These are phyloP conservation scores for Myrmecophaga tridactyla DNA, from an alignment of 2,113 vertebrate genomes.

Conservation along the genomic window DNA sequence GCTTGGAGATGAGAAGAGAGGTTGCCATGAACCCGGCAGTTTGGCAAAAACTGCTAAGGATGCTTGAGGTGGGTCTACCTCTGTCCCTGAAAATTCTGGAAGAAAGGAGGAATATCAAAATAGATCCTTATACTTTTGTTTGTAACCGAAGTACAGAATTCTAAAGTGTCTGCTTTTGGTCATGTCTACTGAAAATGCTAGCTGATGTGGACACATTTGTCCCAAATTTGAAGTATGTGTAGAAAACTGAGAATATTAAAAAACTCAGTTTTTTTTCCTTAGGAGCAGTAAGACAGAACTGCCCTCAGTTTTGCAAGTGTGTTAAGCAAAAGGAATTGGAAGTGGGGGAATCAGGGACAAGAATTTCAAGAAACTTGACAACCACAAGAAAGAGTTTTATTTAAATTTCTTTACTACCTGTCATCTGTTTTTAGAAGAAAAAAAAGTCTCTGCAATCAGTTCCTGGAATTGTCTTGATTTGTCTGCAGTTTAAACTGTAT, in stretches of 20 bases:
- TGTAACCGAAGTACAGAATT: not conserved
- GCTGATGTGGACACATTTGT: not conserved
- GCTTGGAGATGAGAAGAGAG: not conserved
- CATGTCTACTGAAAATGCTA: not conserved
- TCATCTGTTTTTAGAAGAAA: not conserved
- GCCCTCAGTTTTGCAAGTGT: not conserved
- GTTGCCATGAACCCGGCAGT: not conserved
- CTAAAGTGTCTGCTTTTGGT: not conserved
- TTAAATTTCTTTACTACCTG: conserved; percentile 33
- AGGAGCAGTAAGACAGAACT: not conserved
- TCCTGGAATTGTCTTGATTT: conserved; percentile 54
- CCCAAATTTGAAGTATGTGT: not conserved
- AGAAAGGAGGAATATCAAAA: not conserved
- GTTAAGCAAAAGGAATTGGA: not conserved
- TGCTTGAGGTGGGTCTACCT: not conserved
- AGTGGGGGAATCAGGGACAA: not conserved
- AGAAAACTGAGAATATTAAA: conserved; percentile 10
- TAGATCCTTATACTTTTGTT: not conserved
- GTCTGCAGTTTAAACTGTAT: conserved; percentile 11
- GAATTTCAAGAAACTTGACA: not conserved
- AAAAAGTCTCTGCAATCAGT: conserved; percentile 32
- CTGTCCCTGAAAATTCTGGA: not conserved
- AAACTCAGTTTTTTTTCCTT: not conserved
- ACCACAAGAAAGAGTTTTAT: not conserved
- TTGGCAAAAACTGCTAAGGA: not conserved